Percentiles rank a stretch among this genome's conserved stretches.
These are phyloP conservation scores for Microctonus brassicae DNA, from an alignment of 2,888 invertebrate species.

Conservation along the genomic window DNA sequence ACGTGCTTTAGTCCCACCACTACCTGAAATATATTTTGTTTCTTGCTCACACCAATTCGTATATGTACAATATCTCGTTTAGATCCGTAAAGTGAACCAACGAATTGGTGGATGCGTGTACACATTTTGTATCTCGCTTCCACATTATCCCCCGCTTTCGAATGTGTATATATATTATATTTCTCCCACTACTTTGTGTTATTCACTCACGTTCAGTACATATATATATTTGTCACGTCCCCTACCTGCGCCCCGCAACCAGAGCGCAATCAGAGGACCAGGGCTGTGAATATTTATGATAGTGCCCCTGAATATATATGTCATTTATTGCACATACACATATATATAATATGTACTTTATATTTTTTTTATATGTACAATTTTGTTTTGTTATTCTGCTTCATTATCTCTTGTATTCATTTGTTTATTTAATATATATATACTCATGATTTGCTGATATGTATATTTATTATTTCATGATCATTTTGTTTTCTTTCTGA, in stretches of 20 bases:
- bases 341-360: no score
- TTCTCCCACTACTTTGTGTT: slow-evolving; percentile 15
- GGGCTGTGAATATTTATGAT: slow-evolving; percentile 31
- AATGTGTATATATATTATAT: background rate
- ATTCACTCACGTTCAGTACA: slow-evolving; percentile 8
- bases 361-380: no score
- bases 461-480: no score
- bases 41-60: slow-evolving; percentile 24
- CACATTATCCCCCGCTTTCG: background rate
- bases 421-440: background rate
- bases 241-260: slow-evolving; percentile 45
- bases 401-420: no score
- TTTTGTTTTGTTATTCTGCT: no score
- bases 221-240: slow-evolving; percentile 40
- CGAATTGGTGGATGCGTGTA: slow-evolving; percentile 44
- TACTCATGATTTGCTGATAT: no score
- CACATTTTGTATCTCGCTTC: slow-evolving; percentile 25
- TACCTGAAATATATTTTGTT: slow-evolving; percentile 21
- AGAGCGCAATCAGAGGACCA: slow-evolving; percentile 38
- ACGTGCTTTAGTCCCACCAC: slow-evolving; percentile 33
- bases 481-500: no score
- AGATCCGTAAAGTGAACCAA: slow-evolving; percentile 43
- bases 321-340: no score
- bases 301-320: slow-evolving; percentile 8
- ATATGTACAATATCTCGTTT: slow-evolving; percentile 32